Evolutionary conservation across 2,113 vertebrate species (phyloP).

Genomic region (Hirundichthys speculiger): DNA sequence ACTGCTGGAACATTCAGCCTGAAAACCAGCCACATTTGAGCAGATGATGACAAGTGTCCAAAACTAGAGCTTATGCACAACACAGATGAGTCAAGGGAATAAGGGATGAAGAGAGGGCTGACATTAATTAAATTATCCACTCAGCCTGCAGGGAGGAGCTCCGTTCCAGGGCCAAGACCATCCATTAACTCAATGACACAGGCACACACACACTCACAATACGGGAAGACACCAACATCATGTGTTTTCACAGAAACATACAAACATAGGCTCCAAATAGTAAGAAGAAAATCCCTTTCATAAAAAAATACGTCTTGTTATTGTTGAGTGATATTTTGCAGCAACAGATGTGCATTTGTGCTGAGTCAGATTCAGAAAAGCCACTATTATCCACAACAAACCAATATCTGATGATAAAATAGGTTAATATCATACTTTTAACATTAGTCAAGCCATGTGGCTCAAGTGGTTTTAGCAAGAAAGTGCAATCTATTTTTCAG

Average conservation of each 20-base stretch:
- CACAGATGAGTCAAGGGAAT: constrained; percentile 51
- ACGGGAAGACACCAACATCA: constrained; percentile 2
- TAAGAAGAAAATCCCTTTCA: too few species aligned
- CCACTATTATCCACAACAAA: too few species aligned
- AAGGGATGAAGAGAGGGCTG: constrained; percentile 29
- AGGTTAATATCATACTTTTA: too few species aligned
- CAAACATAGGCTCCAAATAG: not conserved
- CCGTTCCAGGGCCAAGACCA: constrained; percentile 68
- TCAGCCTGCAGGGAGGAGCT: constrained; percentile 64
- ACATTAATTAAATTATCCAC: constrained; percentile 75
- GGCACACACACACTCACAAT: constrained; percentile 12
- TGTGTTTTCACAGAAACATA: constrained; percentile 2
- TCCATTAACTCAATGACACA: constrained; percentile 75
- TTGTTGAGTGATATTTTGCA: too few species aligned
- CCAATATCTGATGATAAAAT: too few species aligned
- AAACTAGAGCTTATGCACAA: constrained; percentile 22
- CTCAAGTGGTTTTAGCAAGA: too few species aligned
- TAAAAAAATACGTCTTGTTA: too few species aligned
- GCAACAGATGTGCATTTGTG: too few species aligned
- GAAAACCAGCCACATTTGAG: constrained; percentile 9
- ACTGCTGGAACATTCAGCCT: constrained; percentile 1
- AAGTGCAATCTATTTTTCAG: too few species aligned
- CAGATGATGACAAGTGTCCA: constrained; percentile 26
- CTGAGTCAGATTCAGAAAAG: too few species aligned
- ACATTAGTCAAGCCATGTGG: too few species aligned